Evolutionary conservation across 2,888 invertebrate species (phyloP).

Genomic region (Machimus atricapillus): DNA sequence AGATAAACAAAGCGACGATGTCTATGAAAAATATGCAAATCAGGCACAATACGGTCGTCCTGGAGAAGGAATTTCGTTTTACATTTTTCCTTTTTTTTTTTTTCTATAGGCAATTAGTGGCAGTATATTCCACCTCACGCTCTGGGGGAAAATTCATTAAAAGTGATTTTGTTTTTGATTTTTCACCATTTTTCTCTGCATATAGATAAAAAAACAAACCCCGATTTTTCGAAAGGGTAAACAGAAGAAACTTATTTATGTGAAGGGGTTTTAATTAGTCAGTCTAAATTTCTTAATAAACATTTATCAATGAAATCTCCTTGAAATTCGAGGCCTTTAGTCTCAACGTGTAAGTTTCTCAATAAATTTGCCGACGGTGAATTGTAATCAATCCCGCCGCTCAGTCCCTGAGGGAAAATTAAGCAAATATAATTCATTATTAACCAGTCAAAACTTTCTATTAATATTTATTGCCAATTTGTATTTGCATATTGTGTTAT

Average conservation of each 20-base stretch:
- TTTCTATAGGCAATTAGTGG: not conserved
- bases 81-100: not conserved
- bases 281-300: too few species aligned
- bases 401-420: not conserved
- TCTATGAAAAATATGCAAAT: not conserved
- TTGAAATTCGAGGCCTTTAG: too few species aligned
- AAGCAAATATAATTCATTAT: not conserved
- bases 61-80: not conserved
- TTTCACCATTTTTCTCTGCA: not conserved
- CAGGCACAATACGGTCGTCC: not conserved
- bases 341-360: too few species aligned
- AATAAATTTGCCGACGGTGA: too few species aligned
- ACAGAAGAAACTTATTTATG: too few species aligned
- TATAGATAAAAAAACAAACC: too few species aligned
- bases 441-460: not conserved
- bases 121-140: not conserved
- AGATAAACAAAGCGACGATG: not conserved
- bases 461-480: not conserved
- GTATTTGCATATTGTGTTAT: not conserved
- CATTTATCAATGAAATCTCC: too few species aligned
- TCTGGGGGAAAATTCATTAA: not conserved
- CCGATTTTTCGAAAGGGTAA: too few species aligned
- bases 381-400: not conserved
- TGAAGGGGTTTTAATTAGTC: too few species aligned
- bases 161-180: not conserved